Percentiles rank a stretch among this genome's conserved stretches.
Evolutionary conservation across 2,888 invertebrate species (phyloP).

Genomic region (Nomada fucata): DNA sequence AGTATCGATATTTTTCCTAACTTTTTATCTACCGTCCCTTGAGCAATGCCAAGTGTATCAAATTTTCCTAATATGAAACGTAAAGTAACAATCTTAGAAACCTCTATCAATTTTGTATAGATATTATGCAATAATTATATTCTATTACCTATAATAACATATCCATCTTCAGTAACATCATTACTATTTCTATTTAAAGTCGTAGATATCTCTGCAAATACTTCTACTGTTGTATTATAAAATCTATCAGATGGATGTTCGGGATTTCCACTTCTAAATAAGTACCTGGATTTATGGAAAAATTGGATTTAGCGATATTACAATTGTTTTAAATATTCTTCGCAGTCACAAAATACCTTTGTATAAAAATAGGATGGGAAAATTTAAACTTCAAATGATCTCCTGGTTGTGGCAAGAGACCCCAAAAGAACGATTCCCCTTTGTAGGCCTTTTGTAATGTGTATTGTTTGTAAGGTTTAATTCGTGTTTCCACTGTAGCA

Average conservation of each 20-base stretch:
- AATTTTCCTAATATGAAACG: conserved; percentile 87
- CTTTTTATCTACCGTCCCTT: conserved; percentile 88
- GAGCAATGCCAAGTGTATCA: conserved; percentile 92
- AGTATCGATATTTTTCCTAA: conserved; percentile 89
- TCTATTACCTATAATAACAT: conserved; percentile 87
- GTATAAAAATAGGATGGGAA: conserved; percentile 88
- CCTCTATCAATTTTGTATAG: conserved; percentile 1
- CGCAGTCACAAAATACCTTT: conserved; percentile 85
- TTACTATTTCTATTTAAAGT: conserved; percentile 85
- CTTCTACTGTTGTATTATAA: conserved; percentile 93
- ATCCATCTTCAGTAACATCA: conserved; percentile 89
- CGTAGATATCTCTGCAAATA: conserved; percentile 86
- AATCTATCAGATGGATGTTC: conserved; percentile 96
- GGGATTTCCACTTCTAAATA: conserved; percentile 94
- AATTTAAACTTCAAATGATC: conserved; percentile 93
- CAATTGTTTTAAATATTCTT: background rate
- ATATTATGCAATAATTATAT: background rate
- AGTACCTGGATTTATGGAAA: conserved; percentile 86
- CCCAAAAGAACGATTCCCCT: conserved; percentile 97
- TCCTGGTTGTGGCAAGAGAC: conserved; percentile 92
- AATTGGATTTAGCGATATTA: background rate
- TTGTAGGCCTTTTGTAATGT: conserved; percentile 92
- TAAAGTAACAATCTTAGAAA: conserved; percentile 11
- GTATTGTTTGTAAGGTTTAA: conserved; percentile 92
- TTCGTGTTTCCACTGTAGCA: conserved; percentile 88